Percentiles rank a stretch among this genome's conserved stretches.
phyloP scores from a whole-genome alignment of 2,113 vertebrate genomes.

The Phaetusa simplex region DNA sequence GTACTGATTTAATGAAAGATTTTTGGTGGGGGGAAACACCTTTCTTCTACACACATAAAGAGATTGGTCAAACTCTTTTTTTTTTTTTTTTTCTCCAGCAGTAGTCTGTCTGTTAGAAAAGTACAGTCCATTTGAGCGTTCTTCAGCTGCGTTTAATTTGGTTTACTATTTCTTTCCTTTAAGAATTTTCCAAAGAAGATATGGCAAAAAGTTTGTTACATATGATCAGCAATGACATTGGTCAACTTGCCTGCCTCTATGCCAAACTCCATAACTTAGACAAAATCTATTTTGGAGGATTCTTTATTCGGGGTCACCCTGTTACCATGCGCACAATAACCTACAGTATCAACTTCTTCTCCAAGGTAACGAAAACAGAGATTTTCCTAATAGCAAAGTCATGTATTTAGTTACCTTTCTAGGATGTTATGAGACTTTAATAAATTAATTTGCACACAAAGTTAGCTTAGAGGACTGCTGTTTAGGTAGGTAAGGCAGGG shows the following conservation, averaged over 20 bases:
- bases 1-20: not conserved
- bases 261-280: slow-evolving; percentile 88
- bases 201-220: slow-evolving; percentile 98
- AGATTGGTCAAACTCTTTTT: not conserved
- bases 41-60: not conserved
- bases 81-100: fast-evolving
- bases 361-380: slow-evolving; percentile 80
- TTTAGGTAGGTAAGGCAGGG: slow-evolving; percentile 12
- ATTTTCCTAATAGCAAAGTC: not conserved
- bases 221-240: slow-evolving; percentile 99
- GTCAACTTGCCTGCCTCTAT: slow-evolving; percentile 96
- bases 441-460: not conserved
- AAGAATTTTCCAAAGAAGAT: slow-evolving; percentile 96
- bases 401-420: not conserved
- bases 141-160: not conserved
- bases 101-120: not conserved
- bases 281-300: slow-evolving; percentile 95
- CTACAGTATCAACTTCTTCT: slow-evolving; percentile 99
- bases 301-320: slow-evolving; percentile 96
- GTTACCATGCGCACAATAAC: slow-evolving; percentile 98
- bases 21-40: not conserved
- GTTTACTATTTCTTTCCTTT: not conserved
- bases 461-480: not conserved
- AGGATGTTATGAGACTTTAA: not conserved
- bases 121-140: not conserved